A percentile compares a stretch with the other conserved stretches of the same genome.
These are phyloP conservation scores for Phylloscopus trochiloides DNA, from an alignment of 2,113 vertebrate species.

Conservation along the genomic window DNA sequence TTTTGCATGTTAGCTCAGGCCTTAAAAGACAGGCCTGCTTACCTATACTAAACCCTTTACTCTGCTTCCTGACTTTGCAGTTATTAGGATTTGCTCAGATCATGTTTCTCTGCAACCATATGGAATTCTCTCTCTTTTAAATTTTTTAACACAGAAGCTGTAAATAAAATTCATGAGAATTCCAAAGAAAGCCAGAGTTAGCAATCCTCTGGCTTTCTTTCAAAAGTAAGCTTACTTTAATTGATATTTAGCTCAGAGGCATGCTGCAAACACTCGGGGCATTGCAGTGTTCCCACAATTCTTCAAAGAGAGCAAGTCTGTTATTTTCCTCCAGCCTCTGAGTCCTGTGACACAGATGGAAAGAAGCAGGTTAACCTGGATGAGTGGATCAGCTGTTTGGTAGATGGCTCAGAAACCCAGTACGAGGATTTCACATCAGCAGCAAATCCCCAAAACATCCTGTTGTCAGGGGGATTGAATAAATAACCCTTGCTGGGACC, in stretches of 20 bases:
- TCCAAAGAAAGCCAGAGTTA: background rate
- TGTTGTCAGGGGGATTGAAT: background rate
- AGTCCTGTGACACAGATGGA: slow-evolving; percentile 74
- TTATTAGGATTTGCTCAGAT: background rate
- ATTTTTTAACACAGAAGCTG: background rate
- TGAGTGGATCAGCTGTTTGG: slow-evolving; percentile 74
- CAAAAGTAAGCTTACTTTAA: background rate
- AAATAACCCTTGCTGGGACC: background rate
- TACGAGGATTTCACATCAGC: slow-evolving; percentile 70
- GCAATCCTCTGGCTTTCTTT: background rate
- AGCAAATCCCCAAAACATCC: slow-evolving; percentile 12
- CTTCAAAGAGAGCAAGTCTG: background rate
- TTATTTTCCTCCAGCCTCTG: background rate
- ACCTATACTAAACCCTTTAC: background rate
- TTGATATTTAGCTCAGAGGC: background rate
- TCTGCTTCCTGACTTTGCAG: background rate
- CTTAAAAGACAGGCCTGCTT: background rate
- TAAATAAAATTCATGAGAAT: background rate
- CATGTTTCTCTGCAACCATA: background rate
- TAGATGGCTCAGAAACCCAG: slow-evolving; percentile 73
- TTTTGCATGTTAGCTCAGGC: background rate
- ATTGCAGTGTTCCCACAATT: background rate
- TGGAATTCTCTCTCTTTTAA: background rate
- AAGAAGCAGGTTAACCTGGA: slow-evolving; percentile 77
- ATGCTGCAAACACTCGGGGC: background rate